Conservation (phyloP, 2,888 invertebrate species). For the Strigamia maritima region DNA sequence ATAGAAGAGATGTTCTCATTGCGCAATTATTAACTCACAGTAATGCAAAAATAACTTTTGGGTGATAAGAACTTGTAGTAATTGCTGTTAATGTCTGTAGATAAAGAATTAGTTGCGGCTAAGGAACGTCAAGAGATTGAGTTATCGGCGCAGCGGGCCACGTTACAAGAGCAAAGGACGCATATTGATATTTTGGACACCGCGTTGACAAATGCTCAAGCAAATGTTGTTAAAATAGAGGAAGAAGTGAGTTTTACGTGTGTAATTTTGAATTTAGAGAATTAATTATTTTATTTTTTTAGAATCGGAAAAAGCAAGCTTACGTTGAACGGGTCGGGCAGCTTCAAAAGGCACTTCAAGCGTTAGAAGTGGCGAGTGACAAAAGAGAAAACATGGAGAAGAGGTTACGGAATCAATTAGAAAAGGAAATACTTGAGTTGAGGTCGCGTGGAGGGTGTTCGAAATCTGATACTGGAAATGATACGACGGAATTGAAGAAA, state of each 20-base stretch:
- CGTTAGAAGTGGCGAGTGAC: constrained; percentile 78
- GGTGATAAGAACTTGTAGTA: neutral
- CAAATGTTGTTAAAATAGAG: constrained; percentile 79
- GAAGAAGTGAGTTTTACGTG: constrained; percentile 66
- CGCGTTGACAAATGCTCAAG: constrained; percentile 84
- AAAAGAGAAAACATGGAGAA: constrained; percentile 80
- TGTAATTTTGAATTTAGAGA: neutral
- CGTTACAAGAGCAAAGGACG: constrained; percentile 83
- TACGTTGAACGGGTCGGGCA: constrained; percentile 81
- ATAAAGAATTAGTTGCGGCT: constrained; percentile 81
- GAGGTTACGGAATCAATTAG: constrained; percentile 76
- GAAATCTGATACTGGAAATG: constrained; percentile 2
- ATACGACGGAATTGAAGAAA: constrained; percentile 59
- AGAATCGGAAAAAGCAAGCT: constrained; percentile 78
- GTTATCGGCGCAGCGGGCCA: constrained; percentile 80
- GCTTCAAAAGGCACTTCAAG: constrained; percentile 73
- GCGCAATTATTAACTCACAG: constrained; percentile 84
- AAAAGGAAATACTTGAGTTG: constrained; percentile 73
- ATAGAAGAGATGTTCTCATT: constrained; percentile 67
- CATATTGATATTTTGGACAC: constrained; percentile 90
- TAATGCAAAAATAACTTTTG: neutral
- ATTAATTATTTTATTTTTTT: constrained; percentile 43
- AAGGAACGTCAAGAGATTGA: constrained; percentile 90
- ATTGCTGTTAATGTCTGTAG: constrained; percentile 55
- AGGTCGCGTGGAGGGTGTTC: constrained; percentile 45